Conservation (phyloP, 1,140 invertebrate species). For the Hylaeus anthracinus region DNA sequence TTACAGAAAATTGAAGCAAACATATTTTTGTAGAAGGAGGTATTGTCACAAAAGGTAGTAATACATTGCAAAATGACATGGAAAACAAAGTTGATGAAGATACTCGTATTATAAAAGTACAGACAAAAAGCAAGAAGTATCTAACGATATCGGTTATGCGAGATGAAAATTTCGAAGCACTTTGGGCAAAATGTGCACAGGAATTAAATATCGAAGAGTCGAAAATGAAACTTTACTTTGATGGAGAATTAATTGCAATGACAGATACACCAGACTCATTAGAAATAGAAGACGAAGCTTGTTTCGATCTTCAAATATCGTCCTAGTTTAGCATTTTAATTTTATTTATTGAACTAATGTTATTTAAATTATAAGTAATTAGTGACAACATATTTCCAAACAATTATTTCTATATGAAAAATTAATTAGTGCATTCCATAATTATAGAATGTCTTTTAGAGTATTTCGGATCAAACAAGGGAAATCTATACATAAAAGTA, state of each 20-base stretch:
- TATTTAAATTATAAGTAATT: not conserved
- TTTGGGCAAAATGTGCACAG: conserved; percentile 64
- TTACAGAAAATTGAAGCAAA: not conserved
- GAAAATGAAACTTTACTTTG: conserved; percentile 75
- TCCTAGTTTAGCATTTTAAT: not conserved
- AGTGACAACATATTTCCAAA: not conserved
- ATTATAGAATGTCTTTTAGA: not conserved
- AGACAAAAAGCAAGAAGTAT: conserved; percentile 66
- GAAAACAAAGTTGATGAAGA: conserved; percentile 31
- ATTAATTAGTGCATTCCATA: not conserved
- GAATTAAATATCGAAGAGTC: conserved; percentile 62
- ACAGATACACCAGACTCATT: conserved; percentile 74
- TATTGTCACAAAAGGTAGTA: conserved; percentile 58
- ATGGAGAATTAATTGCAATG: conserved; percentile 71
- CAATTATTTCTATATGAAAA: not conserved
- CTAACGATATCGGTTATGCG: conserved; percentile 61
- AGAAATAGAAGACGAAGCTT: conserved; percentile 76
- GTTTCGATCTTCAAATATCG: conserved; percentile 69
- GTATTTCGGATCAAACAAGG: not conserved
- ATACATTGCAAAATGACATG: conserved; percentile 3
- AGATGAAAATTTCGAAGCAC: conserved; percentile 62
- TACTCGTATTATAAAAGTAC: conserved; percentile 73
- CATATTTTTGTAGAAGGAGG: conserved; percentile 70
- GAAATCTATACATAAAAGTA: not conserved
- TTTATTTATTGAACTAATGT: conserved; percentile 9